Evolutionary conservation across 1,140 invertebrate genomes (phyloP).

Genomic region (Apocrypta bakeri): DNA sequence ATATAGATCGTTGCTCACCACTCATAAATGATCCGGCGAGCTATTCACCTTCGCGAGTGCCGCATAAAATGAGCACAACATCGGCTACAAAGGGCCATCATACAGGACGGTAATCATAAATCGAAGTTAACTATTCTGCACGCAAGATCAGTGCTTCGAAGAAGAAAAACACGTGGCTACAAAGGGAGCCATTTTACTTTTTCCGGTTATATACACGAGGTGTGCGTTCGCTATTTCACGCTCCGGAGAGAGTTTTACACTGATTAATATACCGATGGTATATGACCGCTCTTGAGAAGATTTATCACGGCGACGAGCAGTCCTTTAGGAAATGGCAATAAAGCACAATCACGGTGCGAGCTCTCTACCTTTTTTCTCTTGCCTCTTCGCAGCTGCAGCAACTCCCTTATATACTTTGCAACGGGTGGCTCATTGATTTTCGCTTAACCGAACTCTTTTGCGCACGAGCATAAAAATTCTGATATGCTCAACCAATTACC

Average conservation of each 20-base stretch:
- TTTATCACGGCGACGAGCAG: constrained; percentile 46
- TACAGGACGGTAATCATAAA: constrained; percentile 26
- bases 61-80: constrained; percentile 7
- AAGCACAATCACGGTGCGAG: constrained; percentile 43
- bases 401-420: constrained; percentile 23
- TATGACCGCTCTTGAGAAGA: constrained; percentile 45
- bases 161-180: neutral
- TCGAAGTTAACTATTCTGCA: neutral
- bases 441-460: constrained; percentile 19
- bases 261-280: constrained; percentile 54
- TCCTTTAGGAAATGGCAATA: constrained; percentile 48
- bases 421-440: constrained; percentile 30
- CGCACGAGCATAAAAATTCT: neutral
- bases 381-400: constrained; percentile 7
- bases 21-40: no score
- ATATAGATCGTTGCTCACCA: no score
- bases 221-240: constrained; percentile 12
- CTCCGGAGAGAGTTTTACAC: constrained; percentile 28
- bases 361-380: neutral
- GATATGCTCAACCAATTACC: neutral
- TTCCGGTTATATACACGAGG: neutral
- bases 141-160: neutral
- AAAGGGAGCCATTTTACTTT: constrained; percentile 37
- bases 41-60: no score
- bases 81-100: neutral